phyloP scores from a whole-genome alignment of 2,888 invertebrate genomes.

The Octonoba sinensis region DNA sequence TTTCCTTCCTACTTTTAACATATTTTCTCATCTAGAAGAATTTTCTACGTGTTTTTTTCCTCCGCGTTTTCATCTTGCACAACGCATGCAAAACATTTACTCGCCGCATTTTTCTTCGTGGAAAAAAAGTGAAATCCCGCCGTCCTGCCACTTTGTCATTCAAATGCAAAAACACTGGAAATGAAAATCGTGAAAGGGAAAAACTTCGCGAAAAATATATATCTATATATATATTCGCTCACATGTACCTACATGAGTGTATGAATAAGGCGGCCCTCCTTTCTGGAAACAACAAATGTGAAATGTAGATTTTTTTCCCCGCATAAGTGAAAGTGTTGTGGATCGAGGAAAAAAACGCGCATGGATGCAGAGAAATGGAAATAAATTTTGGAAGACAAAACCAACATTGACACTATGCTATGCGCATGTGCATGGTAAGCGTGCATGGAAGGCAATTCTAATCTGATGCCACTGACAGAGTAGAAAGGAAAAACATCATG shows the following conservation, averaged over 20 bases:
- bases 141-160: slow-evolving; percentile 60
- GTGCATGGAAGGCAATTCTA: too few relatives aligned
- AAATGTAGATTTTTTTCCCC: slow-evolving; percentile 30
- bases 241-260: slow-evolving; percentile 37
- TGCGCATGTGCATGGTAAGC: too few relatives aligned
- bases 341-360: not conserved
- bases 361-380: slow-evolving; percentile 46
- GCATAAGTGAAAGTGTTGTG: slow-evolving; percentile 56
- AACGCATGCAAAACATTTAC: slow-evolving; percentile 63
- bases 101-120: slow-evolving; percentile 33
- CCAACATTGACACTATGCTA: too few relatives aligned
- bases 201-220: not conserved
- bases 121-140: slow-evolving; percentile 13
- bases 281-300: slow-evolving; percentile 52
- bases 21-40: slow-evolving; percentile 61
- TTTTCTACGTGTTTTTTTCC: slow-evolving; percentile 23
- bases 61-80: slow-evolving; percentile 56
- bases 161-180: slow-evolving; percentile 63
- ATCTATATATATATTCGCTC: slow-evolving; percentile 27
- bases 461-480: too few relatives aligned
- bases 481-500: too few relatives aligned
- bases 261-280: slow-evolving; percentile 30
- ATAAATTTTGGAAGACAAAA: slow-evolving; percentile 16
- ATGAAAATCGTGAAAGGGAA: slow-evolving; percentile 46
- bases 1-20: slow-evolving; percentile 37